phyloP scores from a whole-genome alignment of 2,113 vertebrate species.

The Hyaena hyaena region DNA sequence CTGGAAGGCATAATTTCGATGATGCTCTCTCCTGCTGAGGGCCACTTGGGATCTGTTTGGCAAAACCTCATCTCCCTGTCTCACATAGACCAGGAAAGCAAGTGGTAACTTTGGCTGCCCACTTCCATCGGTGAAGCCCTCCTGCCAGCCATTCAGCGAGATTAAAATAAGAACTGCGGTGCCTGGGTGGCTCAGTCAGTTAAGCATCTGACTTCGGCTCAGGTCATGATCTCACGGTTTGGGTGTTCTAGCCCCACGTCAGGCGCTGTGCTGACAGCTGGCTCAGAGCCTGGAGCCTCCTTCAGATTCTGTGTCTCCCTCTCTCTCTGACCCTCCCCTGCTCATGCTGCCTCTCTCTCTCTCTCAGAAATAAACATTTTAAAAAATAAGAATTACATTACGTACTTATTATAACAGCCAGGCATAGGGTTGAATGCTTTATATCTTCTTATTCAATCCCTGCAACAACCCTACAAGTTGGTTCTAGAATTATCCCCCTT shows the following conservation, averaged over 20 bases:
- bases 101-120: not conserved
- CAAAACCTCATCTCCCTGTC: not conserved
- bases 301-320: too few relatives aligned
- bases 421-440: not conserved
- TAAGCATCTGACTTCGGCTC: too few relatives aligned
- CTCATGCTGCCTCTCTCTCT: too few relatives aligned
- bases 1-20: not conserved
- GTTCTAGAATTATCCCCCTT: conserved; percentile 11
- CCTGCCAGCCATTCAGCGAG: not conserved
- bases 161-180: not conserved
- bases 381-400: not conserved
- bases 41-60: not conserved
- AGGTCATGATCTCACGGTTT: too few relatives aligned
- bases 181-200: too few relatives aligned
- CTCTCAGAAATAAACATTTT: too few relatives aligned
- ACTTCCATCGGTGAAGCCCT: not conserved
- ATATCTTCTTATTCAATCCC: not conserved
- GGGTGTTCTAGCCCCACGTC: too few relatives aligned
- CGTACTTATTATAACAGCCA: not conserved
- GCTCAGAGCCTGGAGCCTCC: too few relatives aligned
- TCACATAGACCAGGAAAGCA: not conserved
- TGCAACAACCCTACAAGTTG: not conserved
- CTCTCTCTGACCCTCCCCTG: too few relatives aligned
- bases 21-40: not conserved
- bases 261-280: too few relatives aligned